Base-by-base conservation (phyloP, 2,797 vertebrate species). In the Micropoecilia bifurca region DNA sequence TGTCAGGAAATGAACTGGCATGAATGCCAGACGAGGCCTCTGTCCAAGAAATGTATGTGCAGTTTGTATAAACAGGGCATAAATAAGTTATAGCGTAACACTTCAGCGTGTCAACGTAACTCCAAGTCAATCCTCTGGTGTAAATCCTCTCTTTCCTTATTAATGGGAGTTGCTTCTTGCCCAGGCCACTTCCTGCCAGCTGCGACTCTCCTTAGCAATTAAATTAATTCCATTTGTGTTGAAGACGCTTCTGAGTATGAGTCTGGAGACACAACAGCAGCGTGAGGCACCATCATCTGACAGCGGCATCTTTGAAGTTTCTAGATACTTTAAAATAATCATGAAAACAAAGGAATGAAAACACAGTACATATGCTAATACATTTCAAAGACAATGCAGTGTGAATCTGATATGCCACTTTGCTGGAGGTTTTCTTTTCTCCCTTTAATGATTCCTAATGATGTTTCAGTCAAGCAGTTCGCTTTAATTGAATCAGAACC, bases 281-380 rank as follows among this genome's bases (percentile, higher is more conserved):
- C 79, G 81, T 90, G 80, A 91, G 83, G 84, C 79, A 50, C 75
- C 71, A 66, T 83, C 89, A 92, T 91, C 87, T 76, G 72, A 90
- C 83, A 85, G 77, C 4, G 6, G 75, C 36, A 81, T 76, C 88
- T 95, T 95, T 95, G 94, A 95, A 93, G 93, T 90, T 83, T 81
- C 66, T 16, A 28, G 79, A 84, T 73, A 80, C 84, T 90, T 91
- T 95, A 76, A 94, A 94, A 95, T 92, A 94, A 94, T 93, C 81
- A 94, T 94, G 91, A 93, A 90, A 80, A 53, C 85, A 81, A 81
- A 87, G 74, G 72, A 75, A 80, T 45, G 50, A 81, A 79, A 87
- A 88, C 77, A 71, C 41, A 28, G 61, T 61, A 73, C 85, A 82
- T 80, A 84, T 86, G 80, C 78, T 80, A 88, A 77, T 84, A 55